These are phyloP conservation scores for Passer domesticus DNA, from an alignment of 2,113 vertebrate species.

Conservation along the genomic window DNA sequence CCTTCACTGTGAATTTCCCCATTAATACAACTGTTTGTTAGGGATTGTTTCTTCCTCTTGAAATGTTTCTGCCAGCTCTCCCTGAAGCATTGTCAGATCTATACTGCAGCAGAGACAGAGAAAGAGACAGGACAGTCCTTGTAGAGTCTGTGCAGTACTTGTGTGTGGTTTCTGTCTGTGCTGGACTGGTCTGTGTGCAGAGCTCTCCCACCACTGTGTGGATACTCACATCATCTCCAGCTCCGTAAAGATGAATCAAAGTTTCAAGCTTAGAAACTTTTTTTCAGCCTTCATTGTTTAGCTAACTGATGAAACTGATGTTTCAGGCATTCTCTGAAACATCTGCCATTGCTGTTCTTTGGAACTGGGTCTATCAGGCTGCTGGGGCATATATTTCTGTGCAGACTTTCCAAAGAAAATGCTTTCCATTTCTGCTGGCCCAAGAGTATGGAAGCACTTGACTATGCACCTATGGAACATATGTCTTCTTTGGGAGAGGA, in stretches of 20 bases:
- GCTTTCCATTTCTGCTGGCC: neutral
- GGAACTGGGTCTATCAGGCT: neutral
- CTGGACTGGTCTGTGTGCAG: neutral
- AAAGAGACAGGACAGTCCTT: neutral
- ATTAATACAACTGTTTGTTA: neutral
- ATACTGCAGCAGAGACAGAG: neutral
- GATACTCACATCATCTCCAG: neutral
- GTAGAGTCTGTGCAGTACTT: too few species aligned
- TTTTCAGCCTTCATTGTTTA: neutral
- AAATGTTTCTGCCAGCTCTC: neutral
- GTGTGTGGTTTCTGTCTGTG: neutral
- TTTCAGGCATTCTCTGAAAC: neutral
- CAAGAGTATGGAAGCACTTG: neutral
- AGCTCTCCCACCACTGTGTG: accelerated
- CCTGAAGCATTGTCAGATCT: neutral
- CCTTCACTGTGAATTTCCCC: neutral
- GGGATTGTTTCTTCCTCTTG: neutral
- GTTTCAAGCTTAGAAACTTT: neutral
- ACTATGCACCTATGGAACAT: neutral
- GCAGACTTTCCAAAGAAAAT: neutral
- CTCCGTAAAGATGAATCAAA: neutral
- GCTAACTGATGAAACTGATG: neutral
- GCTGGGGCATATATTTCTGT: neutral
- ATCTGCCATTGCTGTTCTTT: neutral
- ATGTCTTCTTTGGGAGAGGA: neutral